These are phyloP conservation scores for Thaleichthys pacificus DNA, from an alignment of 2,797 vertebrate genomes.

Conservation along the genomic window DNA sequence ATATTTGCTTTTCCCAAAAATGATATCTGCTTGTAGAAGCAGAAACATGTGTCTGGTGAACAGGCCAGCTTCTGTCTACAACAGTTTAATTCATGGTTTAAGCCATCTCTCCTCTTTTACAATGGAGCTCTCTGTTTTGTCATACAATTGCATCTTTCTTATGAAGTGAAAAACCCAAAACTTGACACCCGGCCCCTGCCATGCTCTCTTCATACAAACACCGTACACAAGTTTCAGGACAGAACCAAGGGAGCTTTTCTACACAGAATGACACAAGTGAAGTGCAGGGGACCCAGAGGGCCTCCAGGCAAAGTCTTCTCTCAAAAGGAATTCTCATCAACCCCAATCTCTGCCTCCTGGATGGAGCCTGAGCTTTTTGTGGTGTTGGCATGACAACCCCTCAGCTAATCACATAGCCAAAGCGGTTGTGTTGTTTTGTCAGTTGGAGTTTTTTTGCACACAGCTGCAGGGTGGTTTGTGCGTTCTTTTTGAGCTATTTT, in stretches of 20 bases:
- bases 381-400: slow-evolving; percentile 65
- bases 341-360: slow-evolving; percentile 22
- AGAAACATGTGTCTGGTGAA: slow-evolving; percentile 1
- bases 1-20: slow-evolving; percentile 14
- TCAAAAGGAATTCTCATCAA: slow-evolving; percentile 43
- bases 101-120: slow-evolving; percentile 31
- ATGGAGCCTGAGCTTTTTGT: slow-evolving; percentile 40
- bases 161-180: slow-evolving; percentile 17
- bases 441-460: slow-evolving; percentile 27
- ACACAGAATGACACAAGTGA: slow-evolving; percentile 41
- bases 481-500: slow-evolving; percentile 34
- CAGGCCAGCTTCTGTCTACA: background rate
- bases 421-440: slow-evolving; percentile 54
- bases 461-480: slow-evolving; percentile 50
- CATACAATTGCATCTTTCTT: slow-evolving; percentile 39
- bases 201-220: slow-evolving; percentile 21
- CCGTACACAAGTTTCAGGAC: slow-evolving; percentile 11
- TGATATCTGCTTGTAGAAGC: slow-evolving; percentile 14
- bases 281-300: slow-evolving; percentile 30
- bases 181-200: slow-evolving; percentile 19
- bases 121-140: slow-evolving; percentile 45
- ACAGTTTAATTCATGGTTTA: slow-evolving; percentile 43
- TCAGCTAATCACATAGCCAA: slow-evolving; percentile 43
- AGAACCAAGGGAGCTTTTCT: slow-evolving; percentile 16
- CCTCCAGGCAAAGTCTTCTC: slow-evolving; percentile 28